Base-by-base conservation (phyloP, 2,888 invertebrate genomes). In the Pandemis corylana region DNA sequence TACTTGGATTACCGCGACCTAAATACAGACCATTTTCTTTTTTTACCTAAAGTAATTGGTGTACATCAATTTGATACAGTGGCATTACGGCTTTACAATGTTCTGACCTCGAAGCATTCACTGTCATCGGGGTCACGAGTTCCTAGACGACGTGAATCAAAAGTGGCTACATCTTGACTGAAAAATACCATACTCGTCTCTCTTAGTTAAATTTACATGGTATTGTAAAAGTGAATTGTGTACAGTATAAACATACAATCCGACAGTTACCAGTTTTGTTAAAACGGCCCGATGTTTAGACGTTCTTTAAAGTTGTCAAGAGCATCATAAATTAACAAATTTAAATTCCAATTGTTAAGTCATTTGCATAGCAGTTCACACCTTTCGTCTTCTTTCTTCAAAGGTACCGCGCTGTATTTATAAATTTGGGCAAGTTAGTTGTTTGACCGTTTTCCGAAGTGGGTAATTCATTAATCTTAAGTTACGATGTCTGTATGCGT, bases 61-160 rank as follows among this genome's bases (percentile, higher is more conserved):
- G 20, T 49, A 49, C 49, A 65, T 65, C 49, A 65, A 13, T 28
- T n/a, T 65, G 49, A 65, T 28, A 44, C 9, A 65, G 65, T 13
- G 65, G 7, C 65, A 65, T 65, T 65, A 65, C 28, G 13, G 49
- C 46, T 49, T 12, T 59, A 59, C 59, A 59, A 65, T 36, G 65
- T 49, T 65, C 12, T 65, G 49, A 49, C 65, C 65, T 65, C 65
- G 65, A 65, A 65, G 20, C 49, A 65, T 65, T 65, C 46, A 20
- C 20, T 65, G 7, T 49, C 49, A 49, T 65, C 65, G 49, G 49
- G 49, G 65, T 49, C 65, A 46, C 28, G 65, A 65, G 64, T 64
- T n/a, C 15, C 4, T 20, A 46, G 65, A 49, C 20, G 3, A 9
- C 0, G 42, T 44, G 44, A 44, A 15, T 44, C 44, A 64, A 64